phyloP scores from a whole-genome alignment of 2,797 vertebrate genomes.

The Ctenopoma multispine region DNA sequence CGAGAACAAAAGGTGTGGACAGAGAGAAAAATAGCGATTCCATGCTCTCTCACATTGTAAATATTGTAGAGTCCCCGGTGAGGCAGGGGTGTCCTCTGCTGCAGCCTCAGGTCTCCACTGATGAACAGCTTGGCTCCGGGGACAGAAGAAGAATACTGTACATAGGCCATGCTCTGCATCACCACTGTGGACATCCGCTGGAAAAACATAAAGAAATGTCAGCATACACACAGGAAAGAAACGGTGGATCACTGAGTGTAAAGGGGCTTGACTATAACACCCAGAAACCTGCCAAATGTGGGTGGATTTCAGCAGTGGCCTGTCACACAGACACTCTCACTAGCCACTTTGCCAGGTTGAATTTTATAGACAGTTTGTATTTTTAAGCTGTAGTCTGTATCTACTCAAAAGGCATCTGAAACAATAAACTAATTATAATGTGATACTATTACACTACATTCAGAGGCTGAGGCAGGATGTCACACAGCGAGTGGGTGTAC shows the following conservation, averaged over 20 bases:
- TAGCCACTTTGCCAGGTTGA: too few species aligned
- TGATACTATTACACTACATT: too few species aligned
- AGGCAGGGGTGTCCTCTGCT: constrained; percentile 89
- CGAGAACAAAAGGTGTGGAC: too few species aligned
- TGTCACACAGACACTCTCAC: too few species aligned
- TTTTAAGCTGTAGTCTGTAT: too few species aligned
- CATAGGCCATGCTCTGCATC: constrained; percentile 94
- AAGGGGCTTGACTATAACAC: neutral
- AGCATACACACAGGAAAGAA: neutral
- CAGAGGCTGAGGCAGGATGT: too few species aligned
- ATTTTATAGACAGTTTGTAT: too few species aligned
- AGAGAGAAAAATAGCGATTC: neutral
- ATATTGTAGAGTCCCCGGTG: constrained; percentile 87
- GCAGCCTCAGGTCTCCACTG: constrained; percentile 91
- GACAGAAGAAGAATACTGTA: constrained; percentile 89
- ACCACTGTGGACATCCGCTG: constrained; percentile 93
- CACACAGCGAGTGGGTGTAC: too few species aligned
- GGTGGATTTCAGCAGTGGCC: too few species aligned
- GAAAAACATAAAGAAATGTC: constrained; percentile 11
- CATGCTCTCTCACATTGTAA: constrained; percentile 88
- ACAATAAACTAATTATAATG: too few species aligned
- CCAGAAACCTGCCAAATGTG: too few species aligned
- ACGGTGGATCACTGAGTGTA: neutral
- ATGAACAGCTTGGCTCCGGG: constrained; percentile 89
- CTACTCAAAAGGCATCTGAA: too few species aligned